These are phyloP conservation scores for Ctenosaura bakeri DNA, from an alignment of 2,797 vertebrate genomes.

Conservation along the genomic window DNA sequence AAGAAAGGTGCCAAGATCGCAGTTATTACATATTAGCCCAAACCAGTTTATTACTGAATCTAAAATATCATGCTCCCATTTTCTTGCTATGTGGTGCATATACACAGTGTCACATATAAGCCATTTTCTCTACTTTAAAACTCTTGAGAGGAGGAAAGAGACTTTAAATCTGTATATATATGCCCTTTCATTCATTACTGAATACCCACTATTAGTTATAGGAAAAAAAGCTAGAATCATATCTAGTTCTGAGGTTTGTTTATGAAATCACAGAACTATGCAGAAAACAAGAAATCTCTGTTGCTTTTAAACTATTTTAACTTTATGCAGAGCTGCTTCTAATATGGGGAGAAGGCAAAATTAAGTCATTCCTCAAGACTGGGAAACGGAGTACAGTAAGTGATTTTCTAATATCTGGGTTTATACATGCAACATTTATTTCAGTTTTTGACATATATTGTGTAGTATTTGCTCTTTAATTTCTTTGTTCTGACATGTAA, in stretches of 20 bases:
- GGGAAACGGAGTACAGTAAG: neutral
- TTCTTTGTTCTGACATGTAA: neutral
- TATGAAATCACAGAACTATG: neutral
- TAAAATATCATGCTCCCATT: slow-evolving; percentile 64
- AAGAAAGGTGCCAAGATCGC: slow-evolving; percentile 71
- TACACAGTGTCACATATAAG: slow-evolving; percentile 15
- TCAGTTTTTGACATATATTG: neutral
- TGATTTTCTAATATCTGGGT: neutral
- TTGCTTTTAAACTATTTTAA: neutral
- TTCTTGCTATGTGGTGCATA: slow-evolving; percentile 55
- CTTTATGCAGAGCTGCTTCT: neutral
- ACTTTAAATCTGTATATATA: slow-evolving; percentile 7
- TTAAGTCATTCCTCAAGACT: neutral
- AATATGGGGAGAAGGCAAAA: neutral
- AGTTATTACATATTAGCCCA: slow-evolving; percentile 73
- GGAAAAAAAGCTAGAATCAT: neutral
- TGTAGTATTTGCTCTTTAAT: neutral
- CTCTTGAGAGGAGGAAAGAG: neutral
- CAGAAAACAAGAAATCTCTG: too few species aligned
- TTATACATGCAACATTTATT: neutral
- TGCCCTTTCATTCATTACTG: neutral
- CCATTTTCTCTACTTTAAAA: slow-evolving; percentile 20
- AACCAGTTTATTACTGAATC: slow-evolving; percentile 72
- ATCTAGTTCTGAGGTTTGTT: neutral
- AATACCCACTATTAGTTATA: neutral